These are phyloP conservation scores for Lepidurus apus DNA, from an alignment of 1,140 invertebrate genomes.

Conservation along the genomic window DNA sequence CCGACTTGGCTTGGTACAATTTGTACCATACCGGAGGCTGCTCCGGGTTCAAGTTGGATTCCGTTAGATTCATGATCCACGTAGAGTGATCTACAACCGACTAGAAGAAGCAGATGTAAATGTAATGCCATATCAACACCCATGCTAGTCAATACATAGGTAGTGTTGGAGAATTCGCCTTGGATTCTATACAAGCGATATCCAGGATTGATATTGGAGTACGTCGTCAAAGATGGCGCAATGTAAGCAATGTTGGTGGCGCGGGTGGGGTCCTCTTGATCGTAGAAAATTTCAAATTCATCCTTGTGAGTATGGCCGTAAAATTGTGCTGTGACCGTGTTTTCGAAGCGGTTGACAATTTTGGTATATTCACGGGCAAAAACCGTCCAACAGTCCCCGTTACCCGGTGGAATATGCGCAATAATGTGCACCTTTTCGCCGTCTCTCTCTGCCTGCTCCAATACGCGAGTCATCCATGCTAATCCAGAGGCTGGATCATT, in stretches of 20 bases:
- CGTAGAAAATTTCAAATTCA: constrained; percentile 63
- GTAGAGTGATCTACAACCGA: constrained; percentile 61
- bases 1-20: constrained; percentile 61
- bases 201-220: constrained; percentile 65
- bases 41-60: constrained; percentile 57
- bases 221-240: constrained; percentile 64
- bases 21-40: constrained; percentile 57
- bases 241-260: constrained; percentile 67
- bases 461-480: constrained; percentile 54
- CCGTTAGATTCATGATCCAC: constrained; percentile 69
- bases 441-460: constrained; percentile 52
- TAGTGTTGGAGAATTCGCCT: constrained; percentile 38
- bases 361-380: constrained; percentile 61
- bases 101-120: constrained; percentile 26
- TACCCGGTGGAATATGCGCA: constrained; percentile 71
- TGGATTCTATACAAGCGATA: constrained; percentile 70
- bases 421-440: constrained; percentile 70
- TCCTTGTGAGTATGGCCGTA: constrained; percentile 78
- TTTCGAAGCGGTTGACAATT: constrained; percentile 56
- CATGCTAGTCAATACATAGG: constrained; percentile 35
- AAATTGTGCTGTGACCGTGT: constrained; percentile 68
- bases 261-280: constrained; percentile 45
- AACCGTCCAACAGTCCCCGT: constrained; percentile 57
- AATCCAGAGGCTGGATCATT: constrained; percentile 57
- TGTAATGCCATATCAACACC: constrained; percentile 42